Evolutionary conservation across 2,113 vertebrate species (phyloP), one percentile per base, ranked within the genome.

Genomic region (Tachysurus vachellii): DNA sequence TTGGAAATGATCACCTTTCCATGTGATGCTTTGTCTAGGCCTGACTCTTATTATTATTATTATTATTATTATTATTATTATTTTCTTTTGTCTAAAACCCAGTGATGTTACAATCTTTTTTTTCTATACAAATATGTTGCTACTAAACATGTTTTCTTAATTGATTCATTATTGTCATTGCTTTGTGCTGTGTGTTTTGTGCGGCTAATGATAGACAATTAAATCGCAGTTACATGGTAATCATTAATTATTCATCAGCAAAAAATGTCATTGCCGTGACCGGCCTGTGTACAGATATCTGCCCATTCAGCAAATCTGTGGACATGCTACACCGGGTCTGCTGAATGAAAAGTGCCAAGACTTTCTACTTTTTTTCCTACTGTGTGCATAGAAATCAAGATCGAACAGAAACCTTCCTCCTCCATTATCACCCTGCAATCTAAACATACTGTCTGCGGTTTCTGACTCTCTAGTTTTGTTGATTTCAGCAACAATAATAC

Each of bases 391-490:
- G 2, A 19, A 80, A 44, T 44, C 28, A 28, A n/a, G 47, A 56
- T 8, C 6, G 28, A n/a, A 36, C 76, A 54, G 21, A 64, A 62
- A 21, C 36, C 10, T 66, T 53, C 21, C 47, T 57, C 21, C 14
- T 80, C 28, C 19, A 44, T 86, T 86, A 44, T 14, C 36, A 10
- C 59, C 6, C 75, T 36, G 26, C 17, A 17, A 31, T 28, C 47
- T 66, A 66, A 77, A 77, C 71, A 28, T n/a, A 54, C 16, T 5
- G 17, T 13, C 56, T 84, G 81, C 44, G 73, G 61, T 79, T 88
- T 84, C 47, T 44, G 47, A 6, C 23, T 59, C 61, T 62, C 62
- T 8, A 17, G 73, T 23, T 70, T 80, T 84, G 50, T 84, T 68
- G 53, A 68, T 50, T n/a, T 70, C 26, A 88, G 71, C 21, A 77